Base-by-base conservation (phyloP, 2,888 invertebrate genomes). In the Fabriciana adippe region DNA sequence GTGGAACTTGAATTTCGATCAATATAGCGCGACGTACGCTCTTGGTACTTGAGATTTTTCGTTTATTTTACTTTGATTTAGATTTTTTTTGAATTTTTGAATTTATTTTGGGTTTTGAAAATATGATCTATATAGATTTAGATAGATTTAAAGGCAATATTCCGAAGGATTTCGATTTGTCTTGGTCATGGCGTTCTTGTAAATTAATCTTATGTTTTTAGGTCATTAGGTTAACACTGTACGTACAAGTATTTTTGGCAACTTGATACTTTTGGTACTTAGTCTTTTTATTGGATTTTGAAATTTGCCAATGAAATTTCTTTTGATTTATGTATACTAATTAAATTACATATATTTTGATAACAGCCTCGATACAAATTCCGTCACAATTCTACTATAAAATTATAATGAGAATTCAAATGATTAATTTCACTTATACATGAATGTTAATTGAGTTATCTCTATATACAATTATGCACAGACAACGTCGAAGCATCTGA, bases 1-100 rank as follows among this genome's bases (percentile, higher is more conserved):
- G 88, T 85, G 78, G 84, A 87, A 85, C 86, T 84, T 87, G 89
- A 90, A 90, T 90, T 90, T 87, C 86, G 90, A 90, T 88, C 89
- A 86, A 84, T 88, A 83, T 85, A 87, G 79, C 76, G 79, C 85
- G 85, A 76, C 78, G 72, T 72, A 71, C 69, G 66, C 70, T 84
- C 79, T 90, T 90, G 89, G 75, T 87, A 84, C 84, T 89, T 84
- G 76, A 62, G 64, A 73, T 77, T 77, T 77, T 76, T 71, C 65
- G 73, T 68, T 69, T 47, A 47, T 69, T 67, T 73, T 68, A 73
- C 47, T 47, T 71, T 68, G 61, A 26, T 59, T 6, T 69, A 68
- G 71, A 41, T 41, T 41, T 41, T n/a, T 35, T 73, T 69, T 72
- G 71, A 69, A 54, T 18, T 55, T 66, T 48, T 15, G 11, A 41